Evolutionary conservation across 2,797 vertebrate genomes (phyloP), one percentile per base, ranked within the genome.

Genomic region (Sphenodon punctatus): DNA sequence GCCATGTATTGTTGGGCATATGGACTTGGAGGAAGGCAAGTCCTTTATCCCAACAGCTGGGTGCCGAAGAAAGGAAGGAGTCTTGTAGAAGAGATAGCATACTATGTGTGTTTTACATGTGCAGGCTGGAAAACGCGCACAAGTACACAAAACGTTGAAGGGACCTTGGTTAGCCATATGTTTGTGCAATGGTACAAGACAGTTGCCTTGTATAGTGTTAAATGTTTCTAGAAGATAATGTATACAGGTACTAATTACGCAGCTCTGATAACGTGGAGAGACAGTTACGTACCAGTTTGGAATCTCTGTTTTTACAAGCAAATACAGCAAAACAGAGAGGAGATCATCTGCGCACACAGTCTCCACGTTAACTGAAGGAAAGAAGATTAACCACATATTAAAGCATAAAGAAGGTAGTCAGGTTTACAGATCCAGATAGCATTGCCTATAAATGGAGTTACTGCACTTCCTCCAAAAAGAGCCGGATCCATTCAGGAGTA

Each of bases 291-390:
- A 99, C 98, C 98, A 99, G 91, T 99, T 99, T 42, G 98, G 98
- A 81, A 99, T 97, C 92, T 99, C 98, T 4, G 98, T 98, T 95
- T 98, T 99, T 59, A 99, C 97, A 82, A 99, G 96, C 86, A 99
- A 95, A 87, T 98, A 99, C 43, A 99, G 96, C 90, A 98, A 93
- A 77, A 98, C 97, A 2, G 97, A 97, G 1, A 99, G 97, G 17
- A 99, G 97, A 88, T 99, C 98, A 84, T 99, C 98, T 1, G 98
- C 97, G 90, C 97, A 97, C 94, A 98, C 95, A 0, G 97, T 98
- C 92, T 98, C 97, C 61, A 99, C 92, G 45, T 96, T 97, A 88
- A 97, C 98, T 98, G 93, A 59, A 88, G 55, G 60, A 60, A 80
- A 65, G 59, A 76, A 42, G 5, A 71, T 84, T 2, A 41, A 25